Conservation (phyloP, 2,888 invertebrate genomes). For the Sphaerophoria taeniata region DNA sequence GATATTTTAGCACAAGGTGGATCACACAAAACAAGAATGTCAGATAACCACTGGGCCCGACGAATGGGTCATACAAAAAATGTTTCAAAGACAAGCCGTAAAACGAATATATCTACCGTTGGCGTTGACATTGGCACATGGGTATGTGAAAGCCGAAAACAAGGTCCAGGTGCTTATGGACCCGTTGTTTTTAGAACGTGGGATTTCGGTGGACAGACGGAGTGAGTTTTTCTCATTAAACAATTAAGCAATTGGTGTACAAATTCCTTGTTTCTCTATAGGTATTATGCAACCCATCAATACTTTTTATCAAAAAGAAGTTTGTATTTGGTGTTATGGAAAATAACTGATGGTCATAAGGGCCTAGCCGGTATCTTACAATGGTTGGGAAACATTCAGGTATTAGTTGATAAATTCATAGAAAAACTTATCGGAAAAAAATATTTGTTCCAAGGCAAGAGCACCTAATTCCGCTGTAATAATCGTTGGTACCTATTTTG, state of each 20-base stretch:
- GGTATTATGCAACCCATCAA: conserved; percentile 98
- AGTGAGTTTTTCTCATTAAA: conserved; percentile 84
- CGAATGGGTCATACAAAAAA: conserved; percentile 96
- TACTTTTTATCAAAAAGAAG: conserved; percentile 98
- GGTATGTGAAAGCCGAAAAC: conserved; percentile 93
- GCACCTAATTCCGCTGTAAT: conserved; percentile 98
- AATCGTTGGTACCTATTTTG: conserved; percentile 98
- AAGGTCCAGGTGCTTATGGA: conserved; percentile 89
- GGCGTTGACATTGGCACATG: conserved; percentile 99
- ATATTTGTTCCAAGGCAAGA: conserved; percentile 85
- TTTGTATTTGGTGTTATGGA: conserved; percentile 97
- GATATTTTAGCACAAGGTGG: conserved; percentile 95
- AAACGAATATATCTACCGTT: conserved; percentile 95
- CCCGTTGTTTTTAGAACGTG: conserved; percentile 97
- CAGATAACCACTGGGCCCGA: conserved; percentile 94
- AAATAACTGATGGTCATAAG: conserved; percentile 94
- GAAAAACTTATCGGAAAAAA: not conserved
- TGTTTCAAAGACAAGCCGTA: conserved; percentile 89
- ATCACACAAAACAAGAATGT: conserved; percentile 85
- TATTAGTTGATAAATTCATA: conserved; percentile 36
- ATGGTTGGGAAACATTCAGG: conserved; percentile 97
- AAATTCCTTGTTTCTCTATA: conserved; percentile 75
- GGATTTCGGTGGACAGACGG: conserved; percentile 99
- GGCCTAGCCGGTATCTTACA: conserved; percentile 95
- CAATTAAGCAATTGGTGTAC: not conserved